Conservation (phyloP, 2,113 vertebrate species). For the Genyomyrus donnyi region DNA sequence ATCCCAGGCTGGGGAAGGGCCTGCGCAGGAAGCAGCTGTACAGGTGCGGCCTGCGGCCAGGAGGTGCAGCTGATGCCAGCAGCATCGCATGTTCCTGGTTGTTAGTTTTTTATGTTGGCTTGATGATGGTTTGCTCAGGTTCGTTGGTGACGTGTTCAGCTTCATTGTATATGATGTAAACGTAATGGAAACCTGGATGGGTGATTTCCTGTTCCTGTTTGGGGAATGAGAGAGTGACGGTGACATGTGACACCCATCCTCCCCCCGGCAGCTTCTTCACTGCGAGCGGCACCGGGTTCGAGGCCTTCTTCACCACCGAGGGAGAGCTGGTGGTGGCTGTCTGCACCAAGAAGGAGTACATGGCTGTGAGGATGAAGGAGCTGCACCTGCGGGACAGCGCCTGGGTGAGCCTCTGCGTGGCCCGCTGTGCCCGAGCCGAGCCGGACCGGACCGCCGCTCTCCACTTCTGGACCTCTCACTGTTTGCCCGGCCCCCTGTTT, state of each 20-base stretch:
- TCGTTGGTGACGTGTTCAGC: not conserved
- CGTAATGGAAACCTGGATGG: not conserved
- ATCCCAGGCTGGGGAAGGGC: conserved; percentile 56
- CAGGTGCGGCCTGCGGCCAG: conserved; percentile 58
- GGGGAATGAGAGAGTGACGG: not conserved
- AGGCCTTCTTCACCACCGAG: conserved; percentile 84
- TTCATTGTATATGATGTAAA: not conserved
- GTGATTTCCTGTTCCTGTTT: not conserved
- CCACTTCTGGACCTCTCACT: not conserved
- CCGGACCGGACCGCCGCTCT: not conserved
- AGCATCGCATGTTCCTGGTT: no score
- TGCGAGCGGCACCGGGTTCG: conserved; percentile 80
- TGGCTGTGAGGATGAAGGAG: conserved; percentile 77
- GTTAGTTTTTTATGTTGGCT: not conserved
- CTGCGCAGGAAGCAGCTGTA: conserved; percentile 89
- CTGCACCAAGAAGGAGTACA: conserved; percentile 94
- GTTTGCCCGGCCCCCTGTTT: not conserved
- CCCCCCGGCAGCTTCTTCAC: conserved; percentile 76
- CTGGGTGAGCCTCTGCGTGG: not conserved
- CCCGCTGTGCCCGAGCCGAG: no score
- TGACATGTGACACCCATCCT: not conserved
- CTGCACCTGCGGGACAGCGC: conserved; percentile 69
- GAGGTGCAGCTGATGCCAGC: not conserved
- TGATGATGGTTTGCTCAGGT: not conserved
- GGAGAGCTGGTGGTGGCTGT: conserved; percentile 90